Evolutionary conservation across 2,797 vertebrate genomes (phyloP).

Genomic region (Propithecus perrieri): DNA sequence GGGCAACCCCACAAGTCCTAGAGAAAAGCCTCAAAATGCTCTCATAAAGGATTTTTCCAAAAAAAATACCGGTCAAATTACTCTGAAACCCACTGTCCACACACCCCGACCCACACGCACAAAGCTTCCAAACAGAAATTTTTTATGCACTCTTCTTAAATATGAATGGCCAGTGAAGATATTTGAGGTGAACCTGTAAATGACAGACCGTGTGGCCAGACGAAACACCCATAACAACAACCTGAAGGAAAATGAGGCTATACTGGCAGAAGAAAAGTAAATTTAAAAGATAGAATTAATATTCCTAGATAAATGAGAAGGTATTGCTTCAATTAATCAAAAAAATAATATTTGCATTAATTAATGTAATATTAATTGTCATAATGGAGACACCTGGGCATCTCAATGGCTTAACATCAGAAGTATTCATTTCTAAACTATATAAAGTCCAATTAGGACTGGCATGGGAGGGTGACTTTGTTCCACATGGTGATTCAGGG

Average conservation of each 20-base stretch:
- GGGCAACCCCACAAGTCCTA: neutral
- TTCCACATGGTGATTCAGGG: neutral
- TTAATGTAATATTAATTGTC: neutral
- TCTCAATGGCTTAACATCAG: neutral
- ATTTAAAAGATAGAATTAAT: neutral
- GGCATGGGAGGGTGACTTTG: rapidly evolving
- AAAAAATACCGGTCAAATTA: neutral
- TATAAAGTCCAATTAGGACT: neutral
- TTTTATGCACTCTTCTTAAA: neutral
- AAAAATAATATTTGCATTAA: neutral
- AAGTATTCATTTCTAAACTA: neutral
- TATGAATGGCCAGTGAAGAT: neutral
- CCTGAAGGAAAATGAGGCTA: neutral
- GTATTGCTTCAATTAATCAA: neutral
- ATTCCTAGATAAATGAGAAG: neutral
- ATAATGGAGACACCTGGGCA: neutral
- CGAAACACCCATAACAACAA: neutral
- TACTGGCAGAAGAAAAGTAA: neutral
- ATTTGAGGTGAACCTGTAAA: neutral
- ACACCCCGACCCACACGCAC: neutral
- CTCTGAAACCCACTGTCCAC: neutral
- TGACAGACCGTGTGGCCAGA: neutral
- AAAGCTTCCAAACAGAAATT: neutral
- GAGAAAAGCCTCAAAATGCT: neutral
- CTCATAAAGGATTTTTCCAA: neutral